A percentile compares a stretch with the other conserved stretches of the same genome.
These are phyloP conservation scores for Ochotona princeps DNA, from an alignment of 2,113 vertebrate species.

Conservation along the genomic window DNA sequence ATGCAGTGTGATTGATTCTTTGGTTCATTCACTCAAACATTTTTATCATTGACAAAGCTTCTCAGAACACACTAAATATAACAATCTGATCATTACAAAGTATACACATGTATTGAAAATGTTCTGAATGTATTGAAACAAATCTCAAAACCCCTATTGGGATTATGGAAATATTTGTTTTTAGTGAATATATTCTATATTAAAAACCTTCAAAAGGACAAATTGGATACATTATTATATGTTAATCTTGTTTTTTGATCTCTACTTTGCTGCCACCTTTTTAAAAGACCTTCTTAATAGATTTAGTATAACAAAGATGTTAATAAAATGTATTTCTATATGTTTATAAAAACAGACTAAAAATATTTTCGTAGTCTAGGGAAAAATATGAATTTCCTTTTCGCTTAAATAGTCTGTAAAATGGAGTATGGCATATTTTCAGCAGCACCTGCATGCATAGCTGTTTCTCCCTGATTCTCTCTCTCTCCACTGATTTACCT, in stretches of 20 bases:
- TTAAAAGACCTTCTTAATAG: slow-evolving; percentile 2
- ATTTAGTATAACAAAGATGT: background rate
- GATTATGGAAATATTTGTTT: background rate
- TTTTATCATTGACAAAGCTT: slow-evolving; percentile 65
- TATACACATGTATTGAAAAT: background rate
- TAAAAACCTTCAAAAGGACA: background rate
- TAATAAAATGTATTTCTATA: background rate
- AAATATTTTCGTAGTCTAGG: background rate
- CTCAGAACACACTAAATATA: slow-evolving; percentile 65
- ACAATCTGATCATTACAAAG: background rate
- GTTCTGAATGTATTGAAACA: background rate
- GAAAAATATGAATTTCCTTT: background rate
- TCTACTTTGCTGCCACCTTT: background rate
- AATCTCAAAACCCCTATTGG: background rate
- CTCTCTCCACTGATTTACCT: background rate
- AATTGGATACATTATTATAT: background rate
- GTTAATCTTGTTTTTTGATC: background rate
- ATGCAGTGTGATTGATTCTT: slow-evolving; percentile 67
- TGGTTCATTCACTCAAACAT: slow-evolving; percentile 64
- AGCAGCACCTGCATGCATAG: background rate
- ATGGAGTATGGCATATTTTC: background rate
- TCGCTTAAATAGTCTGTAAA: background rate
- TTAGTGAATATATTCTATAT: background rate
- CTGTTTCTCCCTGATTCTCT: background rate
- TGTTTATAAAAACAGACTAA: background rate